Conservation (phyloP, 2,797 vertebrate genomes). For the Fratercula arctica region DNA sequence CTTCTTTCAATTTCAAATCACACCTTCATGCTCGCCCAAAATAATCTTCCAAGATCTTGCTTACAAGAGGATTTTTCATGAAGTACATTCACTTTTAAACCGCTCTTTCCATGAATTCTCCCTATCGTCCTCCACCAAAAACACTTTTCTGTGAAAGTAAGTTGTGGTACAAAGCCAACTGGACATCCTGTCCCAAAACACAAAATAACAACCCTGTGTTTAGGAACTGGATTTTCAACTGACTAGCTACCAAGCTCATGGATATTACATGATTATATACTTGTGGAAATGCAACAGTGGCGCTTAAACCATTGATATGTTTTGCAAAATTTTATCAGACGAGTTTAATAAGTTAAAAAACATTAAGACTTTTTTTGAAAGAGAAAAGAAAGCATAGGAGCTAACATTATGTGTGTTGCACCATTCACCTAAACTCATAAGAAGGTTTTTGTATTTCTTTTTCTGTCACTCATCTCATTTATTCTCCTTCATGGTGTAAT, state of each 20-base stretch:
- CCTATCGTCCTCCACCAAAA: neutral
- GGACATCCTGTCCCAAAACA: constrained; percentile 21
- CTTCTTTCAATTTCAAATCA: constrained; percentile 61
- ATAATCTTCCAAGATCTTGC: constrained; percentile 56
- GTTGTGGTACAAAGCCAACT: constrained; percentile 16
- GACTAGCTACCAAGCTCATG: neutral
- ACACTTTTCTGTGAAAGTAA: neutral
- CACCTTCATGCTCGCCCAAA: constrained; percentile 58
- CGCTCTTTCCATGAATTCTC: constrained; percentile 6
- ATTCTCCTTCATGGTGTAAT: constrained; percentile 47
- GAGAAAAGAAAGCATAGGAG: neutral
- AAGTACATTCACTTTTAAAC: constrained; percentile 14
- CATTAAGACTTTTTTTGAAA: neutral
- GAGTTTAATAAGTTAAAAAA: constrained; percentile 20
- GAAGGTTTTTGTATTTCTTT: constrained; percentile 39
- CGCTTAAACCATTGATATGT: neutral
- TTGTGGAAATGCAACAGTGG: neutral
- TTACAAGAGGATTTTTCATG: constrained; percentile 40
- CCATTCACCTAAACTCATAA: constrained; percentile 14
- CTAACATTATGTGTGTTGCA: neutral
- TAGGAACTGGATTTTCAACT: neutral
- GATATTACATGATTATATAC: neutral
- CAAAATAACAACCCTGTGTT: neutral
- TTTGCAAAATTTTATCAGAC: neutral
- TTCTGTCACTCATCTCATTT: constrained; percentile 65